Conservation (phyloP, 2,888 invertebrate genomes). For the Sthenelais limicola region DNA sequence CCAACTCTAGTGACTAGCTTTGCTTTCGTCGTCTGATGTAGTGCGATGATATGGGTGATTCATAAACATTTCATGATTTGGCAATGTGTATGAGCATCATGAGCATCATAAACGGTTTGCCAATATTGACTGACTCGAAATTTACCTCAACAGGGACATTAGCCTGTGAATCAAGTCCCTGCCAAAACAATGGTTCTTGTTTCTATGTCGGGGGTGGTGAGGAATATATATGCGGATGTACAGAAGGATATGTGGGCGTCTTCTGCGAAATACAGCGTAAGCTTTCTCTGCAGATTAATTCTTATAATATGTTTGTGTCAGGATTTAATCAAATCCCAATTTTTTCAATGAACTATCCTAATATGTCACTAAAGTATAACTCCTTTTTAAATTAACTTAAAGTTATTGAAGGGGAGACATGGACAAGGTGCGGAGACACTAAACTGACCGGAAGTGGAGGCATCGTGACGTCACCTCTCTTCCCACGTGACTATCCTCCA, state of each 20-base stretch:
- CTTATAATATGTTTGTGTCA: no score
- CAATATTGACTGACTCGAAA: no score
- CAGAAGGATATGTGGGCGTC: conserved; percentile 24
- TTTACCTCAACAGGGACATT: conserved; percentile 42
- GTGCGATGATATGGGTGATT: no score
- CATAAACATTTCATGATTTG: no score
- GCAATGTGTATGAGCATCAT: no score
- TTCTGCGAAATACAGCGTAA: conserved; percentile 38
- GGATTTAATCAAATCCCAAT: no score
- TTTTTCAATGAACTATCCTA: no score
- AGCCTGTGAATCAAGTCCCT: conserved; percentile 43
- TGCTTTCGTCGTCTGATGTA: no score
- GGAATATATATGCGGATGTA: conserved; percentile 38
- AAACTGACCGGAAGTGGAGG: conserved; percentile 36
- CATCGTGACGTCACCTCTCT: conserved; percentile 48
- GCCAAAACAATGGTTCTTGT: conserved; percentile 47
- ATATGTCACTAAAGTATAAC: no score
- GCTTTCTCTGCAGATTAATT: neutral
- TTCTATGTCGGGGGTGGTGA: conserved; percentile 40
- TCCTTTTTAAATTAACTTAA: no score
- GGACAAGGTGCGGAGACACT: conserved; percentile 48
- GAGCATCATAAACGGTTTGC: no score
- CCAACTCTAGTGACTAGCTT: no score
- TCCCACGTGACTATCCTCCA: conserved; percentile 47
- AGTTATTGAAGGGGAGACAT: conserved; percentile 27